Percentiles rank a stretch among this genome's conserved stretches.
Evolutionary conservation across 2,888 invertebrate genomes (phyloP).

Genomic region (Conistra vaccinii): DNA sequence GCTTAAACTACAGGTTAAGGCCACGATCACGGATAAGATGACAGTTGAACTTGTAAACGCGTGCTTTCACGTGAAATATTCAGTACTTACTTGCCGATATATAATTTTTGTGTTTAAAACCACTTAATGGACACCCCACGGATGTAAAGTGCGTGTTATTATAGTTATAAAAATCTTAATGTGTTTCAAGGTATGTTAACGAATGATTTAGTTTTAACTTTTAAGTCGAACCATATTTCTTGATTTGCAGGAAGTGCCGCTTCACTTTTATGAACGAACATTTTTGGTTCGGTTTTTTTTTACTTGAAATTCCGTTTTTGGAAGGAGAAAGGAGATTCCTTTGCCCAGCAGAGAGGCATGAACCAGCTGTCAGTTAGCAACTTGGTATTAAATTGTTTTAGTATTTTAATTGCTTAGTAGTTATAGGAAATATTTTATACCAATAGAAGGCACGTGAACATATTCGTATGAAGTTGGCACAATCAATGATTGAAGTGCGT

Average conservation of each 20-base stretch:
- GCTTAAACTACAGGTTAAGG: constrained; percentile 53
- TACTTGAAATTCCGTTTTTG: constrained; percentile 12
- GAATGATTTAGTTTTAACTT: constrained; percentile 44
- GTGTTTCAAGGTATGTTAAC: constrained; percentile 53
- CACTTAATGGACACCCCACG: constrained; percentile 52
- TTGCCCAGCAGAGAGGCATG: not conserved
- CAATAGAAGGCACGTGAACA: too few relatives aligned
- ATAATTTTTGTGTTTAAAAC: constrained; percentile 64
- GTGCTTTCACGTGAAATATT: constrained; percentile 66
- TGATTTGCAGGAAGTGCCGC: not conserved
- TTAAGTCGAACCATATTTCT: constrained; percentile 18
- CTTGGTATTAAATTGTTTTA: not conserved
- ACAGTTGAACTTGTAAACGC: constrained; percentile 66
- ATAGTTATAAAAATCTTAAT: constrained; percentile 64
- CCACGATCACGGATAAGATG: constrained; percentile 54
- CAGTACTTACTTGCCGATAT: constrained; percentile 45
- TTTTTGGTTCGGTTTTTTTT: not conserved
- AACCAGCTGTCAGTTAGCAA: not conserved
- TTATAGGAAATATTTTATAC: too few relatives aligned
- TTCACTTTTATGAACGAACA: constrained; percentile 13
- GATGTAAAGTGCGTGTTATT: constrained; percentile 56
- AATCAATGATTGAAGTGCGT: too few relatives aligned
- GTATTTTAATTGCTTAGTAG: too few relatives aligned
- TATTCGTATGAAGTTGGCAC: too few relatives aligned
- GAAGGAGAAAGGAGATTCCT: constrained; percentile 5